Base-by-base conservation (phyloP, 1,140 invertebrate genomes). In the Cryptotermes secundus region DNA sequence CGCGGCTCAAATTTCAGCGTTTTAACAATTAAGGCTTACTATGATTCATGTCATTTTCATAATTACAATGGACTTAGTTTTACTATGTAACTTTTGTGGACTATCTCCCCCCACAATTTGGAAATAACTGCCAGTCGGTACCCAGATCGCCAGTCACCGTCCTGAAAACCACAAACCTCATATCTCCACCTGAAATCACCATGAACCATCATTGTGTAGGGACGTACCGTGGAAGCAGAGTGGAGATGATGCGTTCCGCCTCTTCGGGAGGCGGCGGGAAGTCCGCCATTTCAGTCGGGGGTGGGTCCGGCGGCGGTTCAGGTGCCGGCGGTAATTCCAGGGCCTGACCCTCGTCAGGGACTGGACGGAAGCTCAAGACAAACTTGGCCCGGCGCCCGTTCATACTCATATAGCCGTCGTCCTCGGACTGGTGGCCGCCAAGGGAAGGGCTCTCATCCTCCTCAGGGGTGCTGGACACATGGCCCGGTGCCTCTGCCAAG, bases 331-430 rank as follows among this genome's bases (percentile, higher is more conserved):
- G 34, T 14, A 31, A 14, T 7, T 83, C 65, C 45, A 49, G 42
- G 35, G n/a, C 72, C 14, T 31, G 31, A 24, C 42, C 79, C n/a
- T 83, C 82, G 79, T 83, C 65, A 19, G 79, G 38, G 3, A 85
- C 85, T 2, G 83, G 83, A 49, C 86, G 80, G 79, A 85, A 86
- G 36, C 83, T 87, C 26, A 87, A 79, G 36, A 85, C 59, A 19
- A 85, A 84, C 82, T 87, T 87, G 19, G 84, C 81, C 93, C 94
- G 93, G 89, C 95, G 93, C 86, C 95, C 95, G 93, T 96, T 96
- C 92, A 96, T 95, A 90, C 95, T 96, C 95, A 96, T 96, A 90
- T 96, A 96, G 89, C 95, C 95, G 93, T 96, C 95, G 92, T 96
- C 95, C 89, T 96, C 95, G 65, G 95, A 96, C 88, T 95, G 95